phyloP scores from a whole-genome alignment of 2,888 invertebrate species.

The Pantelozetes paolii region DNA sequence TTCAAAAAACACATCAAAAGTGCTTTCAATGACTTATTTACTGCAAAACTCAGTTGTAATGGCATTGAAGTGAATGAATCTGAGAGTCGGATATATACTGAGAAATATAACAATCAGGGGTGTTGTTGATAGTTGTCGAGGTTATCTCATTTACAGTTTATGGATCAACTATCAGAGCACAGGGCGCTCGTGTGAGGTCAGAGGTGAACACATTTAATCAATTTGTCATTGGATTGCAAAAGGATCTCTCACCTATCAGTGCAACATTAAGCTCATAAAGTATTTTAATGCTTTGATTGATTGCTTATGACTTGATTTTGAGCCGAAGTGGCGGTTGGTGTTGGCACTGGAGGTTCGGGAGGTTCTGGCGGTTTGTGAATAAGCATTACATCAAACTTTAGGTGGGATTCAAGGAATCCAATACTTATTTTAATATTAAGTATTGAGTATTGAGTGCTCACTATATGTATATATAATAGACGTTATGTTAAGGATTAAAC shows the following conservation, averaged over 20 bases:
- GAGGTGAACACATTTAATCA: slow-evolving; percentile 15
- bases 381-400: background rate
- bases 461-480: no score
- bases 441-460: background rate
- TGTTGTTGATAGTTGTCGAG: no score
- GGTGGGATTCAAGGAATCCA: slow-evolving; percentile 23
- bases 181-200: slow-evolving; percentile 2
- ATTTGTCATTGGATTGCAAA: slow-evolving; percentile 17
- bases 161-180: background rate
- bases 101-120: no score
- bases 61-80: no score
- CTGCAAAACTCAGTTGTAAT: no score
- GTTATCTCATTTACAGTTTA: background rate
- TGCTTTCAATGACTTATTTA: no score
- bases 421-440: slow-evolving; percentile 8
- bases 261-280: slow-evolving; percentile 13
- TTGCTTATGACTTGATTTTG: slow-evolving; percentile 30
- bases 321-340: slow-evolving; percentile 16
- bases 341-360: no score
- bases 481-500: no score
- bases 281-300: slow-evolving; percentile 32
- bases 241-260: slow-evolving; percentile 17
- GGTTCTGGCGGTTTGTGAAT: slow-evolving; percentile 1
- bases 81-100: no score
- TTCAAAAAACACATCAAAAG: no score